Percentiles rank a stretch among this genome's conserved stretches.
phyloP scores from a whole-genome alignment of 2,797 vertebrate species.

The Chaunax sp. region DNA sequence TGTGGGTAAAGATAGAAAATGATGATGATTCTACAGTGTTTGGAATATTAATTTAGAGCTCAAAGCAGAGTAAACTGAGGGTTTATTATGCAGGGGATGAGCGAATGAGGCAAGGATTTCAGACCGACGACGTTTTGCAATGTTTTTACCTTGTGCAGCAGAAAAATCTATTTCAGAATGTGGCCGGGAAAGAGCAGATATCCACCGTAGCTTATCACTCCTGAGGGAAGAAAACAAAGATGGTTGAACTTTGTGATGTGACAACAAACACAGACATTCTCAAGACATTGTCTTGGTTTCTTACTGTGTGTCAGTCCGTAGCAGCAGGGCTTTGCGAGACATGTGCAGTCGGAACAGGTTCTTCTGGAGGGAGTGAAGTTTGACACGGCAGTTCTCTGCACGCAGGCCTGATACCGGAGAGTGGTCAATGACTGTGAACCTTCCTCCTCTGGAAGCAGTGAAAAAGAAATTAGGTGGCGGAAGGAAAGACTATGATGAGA shows the following conservation, averaged over 20 bases:
- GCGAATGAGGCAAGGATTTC: neutral
- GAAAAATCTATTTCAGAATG: constrained; percentile 88
- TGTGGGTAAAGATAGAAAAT: neutral
- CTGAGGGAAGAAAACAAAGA: constrained; percentile 73
- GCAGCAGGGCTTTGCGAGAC: constrained; percentile 83
- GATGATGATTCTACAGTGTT: neutral
- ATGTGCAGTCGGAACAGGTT: constrained; percentile 92
- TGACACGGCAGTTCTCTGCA: constrained; percentile 92
- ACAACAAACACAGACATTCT: neutral
- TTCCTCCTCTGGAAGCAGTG: constrained; percentile 80
- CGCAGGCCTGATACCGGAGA: constrained; percentile 88
- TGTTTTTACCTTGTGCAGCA: constrained; percentile 86
- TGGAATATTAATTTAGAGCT: neutral
- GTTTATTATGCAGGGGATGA: neutral
- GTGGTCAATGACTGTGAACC: constrained; percentile 93
- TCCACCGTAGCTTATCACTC: constrained; percentile 97
- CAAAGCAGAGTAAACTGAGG: neutral
- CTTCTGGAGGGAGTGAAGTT: constrained; percentile 91
- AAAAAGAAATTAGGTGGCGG: constrained; percentile 1
- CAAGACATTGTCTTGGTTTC: constrained; percentile 35
- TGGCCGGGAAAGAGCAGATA: constrained; percentile 90
- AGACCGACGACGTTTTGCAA: neutral
- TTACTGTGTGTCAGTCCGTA: constrained; percentile 94
- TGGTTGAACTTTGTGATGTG: neutral
- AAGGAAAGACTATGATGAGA: constrained; percentile 27